Base-by-base conservation (phyloP, 2,113 vertebrate genomes). In the Marmota flaviventris region DNA sequence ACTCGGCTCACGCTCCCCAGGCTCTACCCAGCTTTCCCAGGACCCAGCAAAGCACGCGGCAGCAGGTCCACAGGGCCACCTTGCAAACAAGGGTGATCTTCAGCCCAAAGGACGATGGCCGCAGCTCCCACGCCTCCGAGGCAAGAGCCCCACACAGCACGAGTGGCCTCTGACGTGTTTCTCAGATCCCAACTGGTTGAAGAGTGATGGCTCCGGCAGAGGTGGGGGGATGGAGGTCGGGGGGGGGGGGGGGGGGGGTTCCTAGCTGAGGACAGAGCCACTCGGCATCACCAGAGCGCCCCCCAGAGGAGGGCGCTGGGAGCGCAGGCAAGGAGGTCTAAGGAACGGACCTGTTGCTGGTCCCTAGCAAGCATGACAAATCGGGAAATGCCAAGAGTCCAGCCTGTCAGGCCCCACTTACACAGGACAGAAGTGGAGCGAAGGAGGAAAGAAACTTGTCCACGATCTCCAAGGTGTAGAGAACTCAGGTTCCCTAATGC, bases 281-380 rank as follows among this genome's bases (percentile, higher is more conserved):
- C 29, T 42, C 18, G 39, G 58, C 53, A 20, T 17, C 77, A 76
- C 27, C 77, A 14, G 69, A 63, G 79, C 56, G n/a, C 32, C 32
- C 56, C 56, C 56, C 56, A 22, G 32, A 94, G 75, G 83, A 75
- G 45, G 69, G 29, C 1, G 0, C 34, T 25, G 24, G 37, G 27
- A 4, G 0, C 1, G 0, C 0, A 32, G 51, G 45, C 69, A 16
- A 61, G 72, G 42, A 0, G 22, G n/a, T 82, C 37, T 4, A 0
- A 45, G 69, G 82, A 76, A 5, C 2, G 11, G 27, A 75, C 94
- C 45, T 32, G 77, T 85, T 7, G 48, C 87, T 34, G 29, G 48
- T 91, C 92, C 85, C 58, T 24, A 63, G 77, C 73, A 73, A 34
- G 58, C 5, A 18, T 0, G 61, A 76, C 61, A 84, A 51, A 42